Conservation (phyloP, 1,140 invertebrate genomes). For the Agrypnia vestita region DNA sequence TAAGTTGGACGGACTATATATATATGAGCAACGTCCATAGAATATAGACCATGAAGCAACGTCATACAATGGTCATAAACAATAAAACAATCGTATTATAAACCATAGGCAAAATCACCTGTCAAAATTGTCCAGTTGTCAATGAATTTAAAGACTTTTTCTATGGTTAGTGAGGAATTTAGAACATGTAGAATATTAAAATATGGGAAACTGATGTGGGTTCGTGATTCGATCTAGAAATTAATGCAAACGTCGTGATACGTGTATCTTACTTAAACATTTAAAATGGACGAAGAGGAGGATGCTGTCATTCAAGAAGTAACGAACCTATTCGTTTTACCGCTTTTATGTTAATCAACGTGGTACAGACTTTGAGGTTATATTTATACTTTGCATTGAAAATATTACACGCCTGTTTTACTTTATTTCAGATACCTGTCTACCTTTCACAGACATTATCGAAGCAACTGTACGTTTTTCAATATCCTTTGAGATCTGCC, state of each 20-base stretch:
- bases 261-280: neutral
- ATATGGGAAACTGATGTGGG: neutral
- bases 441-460: too few species aligned
- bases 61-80: too few species aligned
- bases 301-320: constrained; percentile 46
- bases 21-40: too few species aligned
- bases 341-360: neutral
- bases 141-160: neutral
- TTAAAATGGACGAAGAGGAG: constrained; percentile 48
- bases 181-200: neutral
- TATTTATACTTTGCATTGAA: constrained; percentile 28
- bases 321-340: neutral
- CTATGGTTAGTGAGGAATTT: neutral
- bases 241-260: constrained; percentile 29
- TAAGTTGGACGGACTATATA: too few species aligned
- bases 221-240: neutral
- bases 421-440: too few species aligned
- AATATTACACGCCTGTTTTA: constrained; percentile 15
- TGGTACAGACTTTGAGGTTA: constrained; percentile 38
- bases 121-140: constrained; percentile 33
- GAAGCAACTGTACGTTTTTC: too few species aligned
- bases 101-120: neutral
- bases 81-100: too few species aligned
- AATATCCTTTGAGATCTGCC: too few species aligned
- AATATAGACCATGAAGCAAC: too few species aligned